Evolutionary conservation across 1,140 invertebrate species (phyloP).

Genomic region (Conus betulinus): DNA sequence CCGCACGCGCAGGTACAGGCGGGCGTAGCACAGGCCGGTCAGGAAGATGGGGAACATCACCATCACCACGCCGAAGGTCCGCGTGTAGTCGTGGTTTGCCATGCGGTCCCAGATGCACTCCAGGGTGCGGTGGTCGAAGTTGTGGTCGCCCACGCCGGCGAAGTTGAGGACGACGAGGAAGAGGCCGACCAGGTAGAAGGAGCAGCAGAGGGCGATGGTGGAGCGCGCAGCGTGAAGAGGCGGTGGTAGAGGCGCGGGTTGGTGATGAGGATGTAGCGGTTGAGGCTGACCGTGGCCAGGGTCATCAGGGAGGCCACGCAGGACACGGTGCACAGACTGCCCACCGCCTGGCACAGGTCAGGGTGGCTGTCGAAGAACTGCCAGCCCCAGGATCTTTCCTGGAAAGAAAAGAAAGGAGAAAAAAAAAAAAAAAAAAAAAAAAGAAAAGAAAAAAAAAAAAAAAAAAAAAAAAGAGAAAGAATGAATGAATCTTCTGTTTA

Average conservation of each 20-base stretch:
- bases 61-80: constrained; percentile 49
- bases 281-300: constrained; percentile 55
- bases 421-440: too few species aligned
- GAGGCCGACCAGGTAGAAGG: constrained; percentile 42
- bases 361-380: constrained; percentile 51
- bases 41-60: constrained; percentile 48
- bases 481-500: too few species aligned
- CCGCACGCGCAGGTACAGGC: constrained; percentile 50
- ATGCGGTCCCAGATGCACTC: constrained; percentile 58
- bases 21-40: constrained; percentile 50
- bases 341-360: constrained; percentile 54
- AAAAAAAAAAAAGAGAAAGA: too few species aligned
- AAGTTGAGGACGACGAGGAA: constrained; percentile 49
- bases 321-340: constrained; percentile 52
- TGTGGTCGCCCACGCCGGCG: constrained; percentile 48
- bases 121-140: constrained; percentile 55
- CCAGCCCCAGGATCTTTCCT: constrained; percentile 42
- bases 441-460: too few species aligned
- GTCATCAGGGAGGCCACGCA: constrained; percentile 59
- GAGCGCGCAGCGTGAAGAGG: constrained; percentile 47
- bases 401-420: neutral
- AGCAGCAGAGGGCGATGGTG: constrained; percentile 43
- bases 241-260: constrained; percentile 44
- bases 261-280: constrained; percentile 60
- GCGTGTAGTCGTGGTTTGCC: constrained; percentile 52